A percentile compares a stretch with the other conserved stretches of the same genome.
Evolutionary conservation across 2,113 vertebrate genomes (phyloP).

Genomic region (Myrmecobius fasciatus): DNA sequence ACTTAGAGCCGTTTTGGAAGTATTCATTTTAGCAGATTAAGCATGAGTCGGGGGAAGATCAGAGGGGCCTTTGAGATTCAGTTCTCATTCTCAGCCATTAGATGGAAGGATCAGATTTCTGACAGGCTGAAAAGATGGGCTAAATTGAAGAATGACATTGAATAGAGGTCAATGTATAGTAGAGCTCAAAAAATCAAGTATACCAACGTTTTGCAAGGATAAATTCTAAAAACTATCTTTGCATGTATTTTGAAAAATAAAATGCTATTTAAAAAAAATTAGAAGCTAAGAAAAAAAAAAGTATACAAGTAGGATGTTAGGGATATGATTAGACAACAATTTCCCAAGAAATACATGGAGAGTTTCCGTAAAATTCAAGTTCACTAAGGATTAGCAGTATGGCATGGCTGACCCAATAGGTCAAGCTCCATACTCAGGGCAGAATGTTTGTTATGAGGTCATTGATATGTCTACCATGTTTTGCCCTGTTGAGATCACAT

Average conservation of each 20-base stretch:
- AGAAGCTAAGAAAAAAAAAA: neutral
- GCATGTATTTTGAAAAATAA: too few relatives aligned
- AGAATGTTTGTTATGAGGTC: neutral
- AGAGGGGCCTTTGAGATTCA: neutral
- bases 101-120: neutral
- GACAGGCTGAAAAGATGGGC: neutral
- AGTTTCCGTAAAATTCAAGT: neutral
- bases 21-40: neutral
- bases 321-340: neutral
- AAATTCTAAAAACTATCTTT: too few relatives aligned
- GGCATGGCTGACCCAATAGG: neutral
- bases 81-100: neutral
- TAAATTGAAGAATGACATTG: neutral
- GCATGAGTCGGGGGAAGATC: neutral
- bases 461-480: neutral
- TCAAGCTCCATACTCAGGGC: neutral
- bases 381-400: neutral
- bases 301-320: neutral
- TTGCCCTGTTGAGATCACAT: neutral
- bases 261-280: too few relatives aligned
- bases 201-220: too few relatives aligned
- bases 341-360: neutral
- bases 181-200: neutral
- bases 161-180: neutral
- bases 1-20: neutral